Conservation (phyloP, 2,113 vertebrate species). For the Serinus canaria region DNA sequence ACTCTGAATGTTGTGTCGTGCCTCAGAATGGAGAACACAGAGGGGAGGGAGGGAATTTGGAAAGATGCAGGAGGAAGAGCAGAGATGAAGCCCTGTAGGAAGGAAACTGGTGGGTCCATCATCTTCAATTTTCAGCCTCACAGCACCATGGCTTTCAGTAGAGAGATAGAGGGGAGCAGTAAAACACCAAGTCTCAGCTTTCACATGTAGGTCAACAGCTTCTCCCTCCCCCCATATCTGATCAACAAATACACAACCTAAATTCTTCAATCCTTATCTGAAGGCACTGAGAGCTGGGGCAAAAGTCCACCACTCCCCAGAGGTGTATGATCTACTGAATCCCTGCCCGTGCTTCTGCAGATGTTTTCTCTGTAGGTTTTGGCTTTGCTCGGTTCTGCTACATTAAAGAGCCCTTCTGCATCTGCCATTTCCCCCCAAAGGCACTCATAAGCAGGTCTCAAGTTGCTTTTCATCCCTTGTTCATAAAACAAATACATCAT, state of each 20-base stretch:
- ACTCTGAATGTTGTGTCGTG: fast-evolving
- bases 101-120: not conserved
- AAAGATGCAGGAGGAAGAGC: not conserved
- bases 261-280: not conserved
- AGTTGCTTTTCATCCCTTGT: not conserved
- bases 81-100: not conserved
- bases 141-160: not conserved
- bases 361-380: not conserved
- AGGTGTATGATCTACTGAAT: fast-evolving
- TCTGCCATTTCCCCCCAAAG: not conserved
- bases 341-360: not conserved
- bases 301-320: not conserved
- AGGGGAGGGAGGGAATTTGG: not conserved
- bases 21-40: not conserved
- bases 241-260: not conserved
- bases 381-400: not conserved
- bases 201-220: not conserved
- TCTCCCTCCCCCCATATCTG: not conserved
- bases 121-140: not conserved
- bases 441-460: not conserved
- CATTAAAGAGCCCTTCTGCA: not conserved
- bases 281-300: not conserved
- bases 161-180: not conserved
- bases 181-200: not conserved
- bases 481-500: not conserved